These are phyloP conservation scores for Ferdinandea cuprea DNA, from an alignment of 2,888 invertebrate genomes.

Conservation along the genomic window DNA sequence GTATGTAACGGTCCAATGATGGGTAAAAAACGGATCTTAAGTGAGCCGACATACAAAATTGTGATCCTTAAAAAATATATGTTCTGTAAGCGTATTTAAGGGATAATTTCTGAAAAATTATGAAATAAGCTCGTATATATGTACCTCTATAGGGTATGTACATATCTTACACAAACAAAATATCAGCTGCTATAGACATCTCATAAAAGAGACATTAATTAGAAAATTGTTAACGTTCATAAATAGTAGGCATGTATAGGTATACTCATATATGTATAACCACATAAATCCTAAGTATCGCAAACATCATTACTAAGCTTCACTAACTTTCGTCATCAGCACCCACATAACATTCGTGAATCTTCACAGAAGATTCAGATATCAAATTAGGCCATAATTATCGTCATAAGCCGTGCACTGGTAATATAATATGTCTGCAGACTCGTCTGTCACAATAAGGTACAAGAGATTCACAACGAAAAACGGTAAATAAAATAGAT, in stretches of 20 bases:
- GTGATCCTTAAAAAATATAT: too few species aligned
- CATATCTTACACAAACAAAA: too few species aligned
- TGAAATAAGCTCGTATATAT: too few species aligned
- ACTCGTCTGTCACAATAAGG: conserved; percentile 50
- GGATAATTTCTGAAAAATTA: too few species aligned
- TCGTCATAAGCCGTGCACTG: conserved; percentile 75
- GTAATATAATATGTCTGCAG: conserved; percentile 70
- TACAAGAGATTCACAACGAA: conserved; percentile 52
- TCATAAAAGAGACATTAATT: conserved; percentile 15
- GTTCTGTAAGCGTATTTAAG: too few species aligned
- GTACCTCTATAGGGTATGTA: too few species aligned
- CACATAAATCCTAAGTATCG: conserved; percentile 44
- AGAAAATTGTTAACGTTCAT: conserved; percentile 40
- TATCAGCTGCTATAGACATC: too few species aligned
- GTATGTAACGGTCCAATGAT: too few species aligned
- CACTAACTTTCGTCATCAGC: conserved; percentile 64
- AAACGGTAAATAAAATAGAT: conserved; percentile 34
- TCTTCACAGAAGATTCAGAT: conserved; percentile 63
- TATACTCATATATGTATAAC: not conserved
- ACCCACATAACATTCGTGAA: conserved; percentile 64
- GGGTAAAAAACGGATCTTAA: too few species aligned
- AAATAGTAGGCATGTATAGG: not conserved
- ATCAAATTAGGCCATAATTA: conserved; percentile 76
- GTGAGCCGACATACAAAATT: too few species aligned
- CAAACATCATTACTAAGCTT: conserved; percentile 56